Evolutionary conservation across 2,797 vertebrate species (phyloP), one percentile per base, ranked within the genome.

Genomic region (Gymnoscopelus braueri): DNA sequence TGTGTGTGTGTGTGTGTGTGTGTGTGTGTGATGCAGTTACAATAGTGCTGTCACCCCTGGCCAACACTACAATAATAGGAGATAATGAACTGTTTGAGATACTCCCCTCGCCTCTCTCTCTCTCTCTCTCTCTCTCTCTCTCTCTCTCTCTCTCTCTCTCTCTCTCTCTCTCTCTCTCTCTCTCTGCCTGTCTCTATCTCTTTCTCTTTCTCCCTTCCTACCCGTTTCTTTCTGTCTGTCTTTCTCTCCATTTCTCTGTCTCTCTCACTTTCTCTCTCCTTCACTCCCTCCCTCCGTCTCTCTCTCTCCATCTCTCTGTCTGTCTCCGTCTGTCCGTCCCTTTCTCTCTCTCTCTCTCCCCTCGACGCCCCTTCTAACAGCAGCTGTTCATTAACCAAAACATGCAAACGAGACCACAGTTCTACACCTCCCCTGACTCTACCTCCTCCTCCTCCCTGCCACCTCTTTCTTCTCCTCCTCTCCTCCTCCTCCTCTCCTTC

Each of bases 341-440:
- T 32, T 5, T 32, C 29, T 32, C 29, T 32, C 24, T 15, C 59
- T 71, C 64, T 55, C 69, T 62, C 64, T 88, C 74, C 23, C 63
- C 14, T 92, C 92, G 70, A 65, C 88, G 92, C 51, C 74, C 72
- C 82, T 84, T 84, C 79, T 78, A 91, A 91, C 85, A 92, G 91
- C 91, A 93, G 91, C 92, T 95, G 94, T 94, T 95, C 95, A 97
- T 97, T 96, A 96, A 91, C 84, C 91, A 89, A 89, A 91, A 93
- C 92, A 97, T 95, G 94, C 94, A 95, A 95, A 96, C 83, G 74
- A 92, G 90, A 85, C 76, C 53, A 59, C 80, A 56, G 67, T 74
- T 77, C 79, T 81, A 70, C 60, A 71, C 84, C 82, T 88, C 83
- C 85, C 85, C 79, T 84, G 87, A 91, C 87, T 83, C 78, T 82